Evolutionary conservation across 2,113 vertebrate genomes (phyloP).

Genomic region (Gymnarchus niloticus): DNA sequence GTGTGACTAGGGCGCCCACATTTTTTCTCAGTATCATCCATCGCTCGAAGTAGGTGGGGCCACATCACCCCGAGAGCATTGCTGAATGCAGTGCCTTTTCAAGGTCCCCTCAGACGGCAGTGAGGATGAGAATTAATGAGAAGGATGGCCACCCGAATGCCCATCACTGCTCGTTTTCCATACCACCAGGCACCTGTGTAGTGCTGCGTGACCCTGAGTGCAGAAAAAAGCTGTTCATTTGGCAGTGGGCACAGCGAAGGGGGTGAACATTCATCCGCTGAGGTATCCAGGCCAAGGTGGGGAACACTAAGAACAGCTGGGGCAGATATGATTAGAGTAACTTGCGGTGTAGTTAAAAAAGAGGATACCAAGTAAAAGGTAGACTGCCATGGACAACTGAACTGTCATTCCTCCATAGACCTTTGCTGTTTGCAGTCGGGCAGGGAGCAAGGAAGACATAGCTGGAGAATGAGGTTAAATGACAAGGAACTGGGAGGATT

Average conservation of each 20-base stretch:
- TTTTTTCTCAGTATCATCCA: background rate
- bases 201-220: background rate
- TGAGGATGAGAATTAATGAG: background rate
- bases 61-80: background rate
- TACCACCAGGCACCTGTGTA: no score
- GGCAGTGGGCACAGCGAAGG: background rate
- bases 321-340: background rate
- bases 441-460: background rate
- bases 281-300: background rate
- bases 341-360: background rate
- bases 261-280: background rate
- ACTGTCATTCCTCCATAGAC: no score
- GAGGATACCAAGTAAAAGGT: background rate
- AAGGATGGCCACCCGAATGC: background rate
- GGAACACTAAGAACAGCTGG: background rate
- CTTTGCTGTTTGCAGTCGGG: no score
- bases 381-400: background rate
- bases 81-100: background rate
- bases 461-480: background rate
- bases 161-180: background rate
- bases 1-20: background rate
- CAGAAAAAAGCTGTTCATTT: background rate
- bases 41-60: background rate
- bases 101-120: background rate
- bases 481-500: background rate